Evolutionary conservation across 2,113 vertebrate species (phyloP), one percentile per base, ranked within the genome.

Genomic region (Labrus mixtus): DNA sequence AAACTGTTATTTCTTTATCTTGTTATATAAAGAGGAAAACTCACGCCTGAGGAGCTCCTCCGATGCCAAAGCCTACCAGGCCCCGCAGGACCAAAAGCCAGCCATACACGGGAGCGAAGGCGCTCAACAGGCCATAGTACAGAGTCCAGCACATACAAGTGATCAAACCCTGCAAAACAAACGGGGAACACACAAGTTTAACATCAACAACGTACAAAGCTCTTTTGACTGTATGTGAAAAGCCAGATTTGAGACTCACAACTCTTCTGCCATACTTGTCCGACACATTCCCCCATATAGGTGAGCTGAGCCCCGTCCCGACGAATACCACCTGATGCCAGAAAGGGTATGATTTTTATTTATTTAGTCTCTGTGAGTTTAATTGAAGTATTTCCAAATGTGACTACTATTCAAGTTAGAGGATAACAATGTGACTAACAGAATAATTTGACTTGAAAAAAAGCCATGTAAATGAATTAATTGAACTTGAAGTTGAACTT

Each of bases 191-290:
- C 39, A 41, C 39, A 19, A 19, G 67, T 45, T 61, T 50, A 20
- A 75, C 8, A 54, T 66, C 6, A 81, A 51, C 62, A 17, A 19
- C 55, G 8, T 0, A 58, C 36, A 54, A 36, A 54, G 12, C 39
- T 6, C 1, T 48, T 17, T 17, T 37, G 15, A 17, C 33, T 15
- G 11, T 0, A 22, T 41, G 1, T 61, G 17, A 45, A 66, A 56
- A n/a, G 3, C 9, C 4, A 73, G 19, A 75, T 12, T 25, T 37
- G 19, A 55, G 7, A 92, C 97, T 96, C 93, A 99, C 98, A 37
- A 93, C 94, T 96, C 95, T 98, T 78, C 98, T 94, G 65, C 98
- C 97, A 0, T 97, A 97, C 79, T 95, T 97, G 89, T 99, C 97
- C 2, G 96, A 95, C 69, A 99, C 87, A 64, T 97, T 97, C 22